These are phyloP conservation scores for Panthera tigris DNA, from an alignment of 2,113 vertebrate genomes.

Conservation along the genomic window DNA sequence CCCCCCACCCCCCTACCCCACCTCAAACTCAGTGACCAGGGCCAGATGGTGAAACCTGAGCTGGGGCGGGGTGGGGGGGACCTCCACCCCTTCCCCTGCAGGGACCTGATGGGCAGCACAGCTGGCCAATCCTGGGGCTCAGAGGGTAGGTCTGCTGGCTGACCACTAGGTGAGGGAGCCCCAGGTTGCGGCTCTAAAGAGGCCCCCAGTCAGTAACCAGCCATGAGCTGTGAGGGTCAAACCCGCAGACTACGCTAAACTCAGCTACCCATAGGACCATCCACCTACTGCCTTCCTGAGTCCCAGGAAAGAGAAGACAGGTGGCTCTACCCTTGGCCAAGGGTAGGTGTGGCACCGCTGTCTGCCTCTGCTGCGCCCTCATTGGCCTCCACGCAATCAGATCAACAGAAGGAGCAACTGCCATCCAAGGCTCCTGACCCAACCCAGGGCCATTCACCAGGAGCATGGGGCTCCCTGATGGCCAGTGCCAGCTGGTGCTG, in stretches of 20 bases:
- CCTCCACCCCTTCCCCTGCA: slow-evolving; percentile 65
- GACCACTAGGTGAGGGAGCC: slow-evolving; percentile 59
- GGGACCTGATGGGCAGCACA: slow-evolving; percentile 72
- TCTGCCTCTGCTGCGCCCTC: neutral
- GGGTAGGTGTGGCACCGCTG: slow-evolving; percentile 38
- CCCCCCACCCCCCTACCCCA: slow-evolving; percentile 50
- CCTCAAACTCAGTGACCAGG: slow-evolving; percentile 59
- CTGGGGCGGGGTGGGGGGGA: neutral
- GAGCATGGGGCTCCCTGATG: slow-evolving; percentile 53
- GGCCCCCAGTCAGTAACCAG: slow-evolving; percentile 55
- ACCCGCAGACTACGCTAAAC: neutral
- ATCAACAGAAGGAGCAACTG: slow-evolving; percentile 33
- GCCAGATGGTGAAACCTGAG: slow-evolving; percentile 75
- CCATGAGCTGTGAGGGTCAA: slow-evolving; percentile 16
- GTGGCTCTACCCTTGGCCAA: neutral
- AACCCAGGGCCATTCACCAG: neutral
- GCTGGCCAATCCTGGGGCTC: slow-evolving; percentile 72
- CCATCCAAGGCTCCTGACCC: neutral
- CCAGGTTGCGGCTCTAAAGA: slow-evolving; percentile 62
- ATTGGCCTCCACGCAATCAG: neutral
- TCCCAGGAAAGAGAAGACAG: slow-evolving; percentile 13
- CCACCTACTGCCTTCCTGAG: neutral
- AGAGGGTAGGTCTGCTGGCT: slow-evolving; percentile 48
- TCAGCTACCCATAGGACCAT: neutral
- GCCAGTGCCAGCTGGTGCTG: neutral